Base-by-base conservation (phyloP, 2,113 vertebrate genomes). In the Felis chaus region DNA sequence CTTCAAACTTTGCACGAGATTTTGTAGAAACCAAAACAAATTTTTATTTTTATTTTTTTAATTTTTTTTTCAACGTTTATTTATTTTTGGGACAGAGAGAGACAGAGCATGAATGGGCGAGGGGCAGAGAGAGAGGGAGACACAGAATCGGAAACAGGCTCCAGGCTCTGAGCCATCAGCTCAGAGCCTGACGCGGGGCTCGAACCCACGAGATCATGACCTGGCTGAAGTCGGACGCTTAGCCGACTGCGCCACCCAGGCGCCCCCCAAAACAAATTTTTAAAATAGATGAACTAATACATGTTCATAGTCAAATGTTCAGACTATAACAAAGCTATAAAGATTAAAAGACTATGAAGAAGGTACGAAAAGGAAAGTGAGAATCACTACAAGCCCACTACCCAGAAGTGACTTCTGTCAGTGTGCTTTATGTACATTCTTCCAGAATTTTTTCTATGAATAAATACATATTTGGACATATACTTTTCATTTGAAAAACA, bases 11-110 rank as follows among this genome's bases (percentile, higher is more conserved):
- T 93, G 29, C 15, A 33, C 84, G 45, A 15, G 10, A 76, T 79
- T 94, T 83, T 73, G 27, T 90, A 73, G 92, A 76, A 68, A 65
- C 85, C 36, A 82, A 96, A 85, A 92, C 73, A 86, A 89, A 65
- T 63, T 81, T 89, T 65, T 21, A 4, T 39, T 39, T 39, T 39
- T 39, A 39, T 21, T 39, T 39, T 39, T 39, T 39, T 39, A 39
- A 39, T 39, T 39, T 39, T 39, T 39, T 39, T 39, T 39, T 39
- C 39, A 39, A 39, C 39, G 39, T 39, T 39, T 39, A 39, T 39
- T 39, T 39, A 39, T 39, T 39, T 39, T 39, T 39, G 39, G 39
- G 39, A 39, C 39, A 39, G 39, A 39, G 39, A 39, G 4, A 39
- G 39, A 39, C 39, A 39, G 39, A 39, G 39, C 39, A 39, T 39